These are phyloP conservation scores for Papio anubis DNA, from an alignment of 2,113 vertebrate species.

Conservation along the genomic window DNA sequence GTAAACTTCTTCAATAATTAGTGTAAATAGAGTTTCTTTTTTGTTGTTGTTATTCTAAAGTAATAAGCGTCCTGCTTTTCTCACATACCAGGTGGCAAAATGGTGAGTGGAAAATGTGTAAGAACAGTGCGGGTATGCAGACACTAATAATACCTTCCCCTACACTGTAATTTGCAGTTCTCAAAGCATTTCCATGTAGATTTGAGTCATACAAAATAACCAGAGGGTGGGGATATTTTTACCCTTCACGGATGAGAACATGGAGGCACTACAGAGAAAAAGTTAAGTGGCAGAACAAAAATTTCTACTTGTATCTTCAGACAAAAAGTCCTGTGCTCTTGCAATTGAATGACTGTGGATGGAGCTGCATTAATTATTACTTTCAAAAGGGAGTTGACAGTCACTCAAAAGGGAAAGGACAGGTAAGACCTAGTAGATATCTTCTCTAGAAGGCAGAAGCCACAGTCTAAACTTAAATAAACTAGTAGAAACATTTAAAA, in stretches of 20 bases:
- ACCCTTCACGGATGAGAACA: background rate
- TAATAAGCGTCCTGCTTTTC: constrained; percentile 3
- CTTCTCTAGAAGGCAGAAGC: background rate
- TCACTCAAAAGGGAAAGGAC: constrained; percentile 22
- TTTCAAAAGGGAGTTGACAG: constrained; percentile 33
- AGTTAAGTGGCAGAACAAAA: background rate
- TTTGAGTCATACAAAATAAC: constrained; percentile 31
- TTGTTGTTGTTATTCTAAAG: background rate
- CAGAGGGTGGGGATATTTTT: background rate
- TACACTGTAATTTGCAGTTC: background rate
- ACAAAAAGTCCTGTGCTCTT: constrained; percentile 17
- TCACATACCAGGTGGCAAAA: constrained; percentile 47
- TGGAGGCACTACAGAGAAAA: background rate
- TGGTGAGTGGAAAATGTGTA: constrained; percentile 17
- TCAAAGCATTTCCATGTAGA: background rate
- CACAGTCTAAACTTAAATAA: background rate
- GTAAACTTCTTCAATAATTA: constrained; percentile 47
- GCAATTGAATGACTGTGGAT: background rate
- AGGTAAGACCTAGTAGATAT: constrained; percentile 16
- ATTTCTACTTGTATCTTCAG: background rate
- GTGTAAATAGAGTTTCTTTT: constrained; percentile 38
- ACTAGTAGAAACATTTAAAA: background rate
- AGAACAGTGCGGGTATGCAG: background rate
- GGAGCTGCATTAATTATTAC: constrained; percentile 10
- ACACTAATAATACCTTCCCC: background rate